Evolutionary conservation across 2,797 vertebrate species (phyloP), one percentile per base, ranked within the genome.

Genomic region (Knipowitschia caucasica): DNA sequence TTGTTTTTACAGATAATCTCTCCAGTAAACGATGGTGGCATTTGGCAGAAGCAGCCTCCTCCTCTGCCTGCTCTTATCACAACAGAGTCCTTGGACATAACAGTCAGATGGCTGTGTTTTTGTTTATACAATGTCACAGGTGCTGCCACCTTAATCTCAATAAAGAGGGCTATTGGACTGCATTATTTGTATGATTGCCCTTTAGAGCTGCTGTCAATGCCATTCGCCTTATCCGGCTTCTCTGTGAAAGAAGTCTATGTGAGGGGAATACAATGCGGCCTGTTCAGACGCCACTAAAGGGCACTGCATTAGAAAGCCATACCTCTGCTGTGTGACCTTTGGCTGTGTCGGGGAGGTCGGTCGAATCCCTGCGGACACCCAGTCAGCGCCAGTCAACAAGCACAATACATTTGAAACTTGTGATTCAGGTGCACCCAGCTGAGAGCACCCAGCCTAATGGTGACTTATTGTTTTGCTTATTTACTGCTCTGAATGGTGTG

Each of bases 321-420:
- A 80, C 84, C 82, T 87, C 79, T 86, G 79, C 80, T 81, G 82
- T 56, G 79, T 87, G 88, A 89, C 87, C 86, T 89, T 89, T 88
- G 80, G 62, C 78, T 79, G 50, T 75, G 79, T 65, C 45, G 71
- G 67, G 79, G 83, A 88, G 83, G 79, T 84, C 59, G 66, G 68
- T 24, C 64, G 74, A 84, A 77, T 86, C 86, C 85, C 84, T 7
- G 63, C 33, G 67, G 81, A 86, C 80, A 59, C 65, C 64, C 71
- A 75, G 81, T 78, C 80, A 56, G 70, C 68, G 72, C 50, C 76
- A 78, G 77, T 83, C 67, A 71, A 67, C 56, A 68, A 82, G 77
- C 70, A 73, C 73, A 84, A 85, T 76, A 60, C 80, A 80, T 67
- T 80, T 70, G 64, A 68, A 76, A 85, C 75, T 62, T 74, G 71